Evolutionary conservation across 2,113 vertebrate genomes (phyloP), one percentile per base, ranked within the genome.

Genomic region (Mobula birostris): DNA sequence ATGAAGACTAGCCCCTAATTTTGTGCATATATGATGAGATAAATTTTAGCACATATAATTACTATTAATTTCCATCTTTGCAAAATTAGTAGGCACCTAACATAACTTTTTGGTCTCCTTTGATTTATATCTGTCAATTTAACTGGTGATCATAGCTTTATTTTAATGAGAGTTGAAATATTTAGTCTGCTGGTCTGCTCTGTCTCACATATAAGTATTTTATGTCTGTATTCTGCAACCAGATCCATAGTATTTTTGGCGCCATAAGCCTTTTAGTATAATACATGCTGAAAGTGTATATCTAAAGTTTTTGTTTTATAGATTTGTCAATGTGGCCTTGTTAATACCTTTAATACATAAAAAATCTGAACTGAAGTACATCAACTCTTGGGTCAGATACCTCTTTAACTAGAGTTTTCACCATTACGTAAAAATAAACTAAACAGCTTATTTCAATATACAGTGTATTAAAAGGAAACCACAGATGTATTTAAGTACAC

Each of bases 1-100:
- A 72, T 95, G 95, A 94, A 96, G 95, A 94, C 94, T 95, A 94
- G 94, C 91, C 63, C 68, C 94, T 95, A 95, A 95, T n/a, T 95
- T 29, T 94, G 58, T 92, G 61, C 95, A 93, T 95, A 66, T 94
- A 82, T 95, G 90, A 91, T 95, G 92, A 95, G 92, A 94, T 95
- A 48, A 74, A 74, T 74, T 36, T 93, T 93, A 74, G 61, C 56
- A 74, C 56, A 76, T 90, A 66, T 32, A 63, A 19, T 40, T 76
- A 40, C 91, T 76, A 74, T 74, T 24, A 5, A 74, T 48, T 74
- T 76, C 24, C 24, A 11, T 5, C 68, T 74, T 74, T 76, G 48
- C 36, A 12, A 72, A 74, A 93, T 74, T 56, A 56, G 24, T 76
- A 27, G 48, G 91, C 68, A 74, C 21, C 40, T 72, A 70, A 40